Conservation (phyloP, 2,888 invertebrate species). For the Agrotis ipsilon region DNA sequence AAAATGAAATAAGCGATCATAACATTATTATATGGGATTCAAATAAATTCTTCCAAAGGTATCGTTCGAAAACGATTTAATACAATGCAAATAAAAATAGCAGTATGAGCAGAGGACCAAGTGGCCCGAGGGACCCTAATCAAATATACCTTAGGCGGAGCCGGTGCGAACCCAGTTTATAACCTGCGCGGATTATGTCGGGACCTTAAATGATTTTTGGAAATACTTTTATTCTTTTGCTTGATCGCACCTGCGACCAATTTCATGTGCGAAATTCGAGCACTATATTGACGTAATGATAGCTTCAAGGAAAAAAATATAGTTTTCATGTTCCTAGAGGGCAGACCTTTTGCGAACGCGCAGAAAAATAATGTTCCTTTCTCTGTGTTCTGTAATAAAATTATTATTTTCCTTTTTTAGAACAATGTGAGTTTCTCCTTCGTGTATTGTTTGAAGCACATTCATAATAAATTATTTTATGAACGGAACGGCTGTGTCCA, state of each 20-base stretch:
- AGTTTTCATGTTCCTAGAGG: slow-evolving; percentile 41
- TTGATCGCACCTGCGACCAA: slow-evolving; percentile 65
- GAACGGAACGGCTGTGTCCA: slow-evolving; percentile 36
- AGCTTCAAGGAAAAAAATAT: slow-evolving; percentile 43
- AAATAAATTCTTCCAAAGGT: slow-evolving; percentile 66
- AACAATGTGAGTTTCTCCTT: slow-evolving; percentile 25
- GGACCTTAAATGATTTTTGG: slow-evolving; percentile 78
- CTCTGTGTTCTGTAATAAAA: slow-evolving; percentile 34
- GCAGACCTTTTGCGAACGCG: slow-evolving; percentile 23
- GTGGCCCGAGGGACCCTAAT: slow-evolving; percentile 81
- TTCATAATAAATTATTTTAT: slow-evolving; percentile 41
- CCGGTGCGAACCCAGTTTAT: slow-evolving; percentile 77
- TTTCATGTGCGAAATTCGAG: slow-evolving; percentile 44
- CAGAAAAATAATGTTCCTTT: slow-evolving; percentile 23
- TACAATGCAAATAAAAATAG: slow-evolving; percentile 83
- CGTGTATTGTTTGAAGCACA: slow-evolving; percentile 32
- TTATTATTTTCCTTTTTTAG: slow-evolving; percentile 27
- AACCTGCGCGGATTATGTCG: slow-evolving; percentile 77
- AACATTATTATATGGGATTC: slow-evolving; percentile 45
- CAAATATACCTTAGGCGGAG: slow-evolving; percentile 85
- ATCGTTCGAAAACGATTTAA: slow-evolving; percentile 85
- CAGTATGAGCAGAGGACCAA: slow-evolving; percentile 75
- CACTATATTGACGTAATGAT: slow-evolving; percentile 47
- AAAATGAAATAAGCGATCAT: slow-evolving; percentile 55
- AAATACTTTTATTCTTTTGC: slow-evolving; percentile 66